Percentiles rank a stretch among this genome's conserved stretches.
Evolutionary conservation across 1,140 invertebrate genomes (phyloP).

Genomic region (Drosophila tsacasi): DNA sequence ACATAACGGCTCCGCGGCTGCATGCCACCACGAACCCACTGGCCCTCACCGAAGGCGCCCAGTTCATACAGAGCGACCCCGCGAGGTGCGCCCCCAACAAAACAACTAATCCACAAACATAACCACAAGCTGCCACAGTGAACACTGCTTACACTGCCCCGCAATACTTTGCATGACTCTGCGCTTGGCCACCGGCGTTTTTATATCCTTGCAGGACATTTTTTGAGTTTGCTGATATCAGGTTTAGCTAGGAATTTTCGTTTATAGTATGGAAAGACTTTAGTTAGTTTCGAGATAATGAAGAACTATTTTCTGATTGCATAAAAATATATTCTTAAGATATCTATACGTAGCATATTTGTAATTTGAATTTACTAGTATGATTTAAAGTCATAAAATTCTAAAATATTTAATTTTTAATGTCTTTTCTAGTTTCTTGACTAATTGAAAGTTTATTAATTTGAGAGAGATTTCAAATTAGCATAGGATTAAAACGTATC

Average conservation of each 20-base stretch:
- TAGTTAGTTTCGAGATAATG: not conserved
- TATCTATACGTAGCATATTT: too few species aligned
- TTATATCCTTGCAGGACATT: slow-evolving; percentile 22
- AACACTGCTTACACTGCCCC: slow-evolving; percentile 32
- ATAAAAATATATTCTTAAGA: not conserved
- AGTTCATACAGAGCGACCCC: slow-evolving; percentile 72
- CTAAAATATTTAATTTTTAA: not conserved
- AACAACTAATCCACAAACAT: slow-evolving; percentile 33
- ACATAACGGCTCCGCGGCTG: slow-evolving; percentile 89
- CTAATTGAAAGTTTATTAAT: too few species aligned
- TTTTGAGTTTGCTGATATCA: not conserved
- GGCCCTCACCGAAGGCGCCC: slow-evolving; percentile 87
- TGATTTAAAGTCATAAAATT: not conserved
- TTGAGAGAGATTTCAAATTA: not conserved
- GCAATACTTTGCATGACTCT: slow-evolving; percentile 40
- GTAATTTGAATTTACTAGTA: too few species aligned
- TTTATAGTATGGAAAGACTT: not conserved
- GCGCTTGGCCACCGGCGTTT: slow-evolving; percentile 23
- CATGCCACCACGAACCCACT: slow-evolving; percentile 90
- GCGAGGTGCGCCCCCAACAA: slow-evolving; percentile 69
- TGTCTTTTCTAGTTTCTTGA: not conserved
- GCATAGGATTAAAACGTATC: not conserved
- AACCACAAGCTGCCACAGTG: slow-evolving; percentile 16
- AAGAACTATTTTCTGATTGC: not conserved
- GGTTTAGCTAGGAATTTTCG: not conserved